phyloP scores from a whole-genome alignment of 2,888 invertebrate species.

The Hypolimnas misippus region DNA sequence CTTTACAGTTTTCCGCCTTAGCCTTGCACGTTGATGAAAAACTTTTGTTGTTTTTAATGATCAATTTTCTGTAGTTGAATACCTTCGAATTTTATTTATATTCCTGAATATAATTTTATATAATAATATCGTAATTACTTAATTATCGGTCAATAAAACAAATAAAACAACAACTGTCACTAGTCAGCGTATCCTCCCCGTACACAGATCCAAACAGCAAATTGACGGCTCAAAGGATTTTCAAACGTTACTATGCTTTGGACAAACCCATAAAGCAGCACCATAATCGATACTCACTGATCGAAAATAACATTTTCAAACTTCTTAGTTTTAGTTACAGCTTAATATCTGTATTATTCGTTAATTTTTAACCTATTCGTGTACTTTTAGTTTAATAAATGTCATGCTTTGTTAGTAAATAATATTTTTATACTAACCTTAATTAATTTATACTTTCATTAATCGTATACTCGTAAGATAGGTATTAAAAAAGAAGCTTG shows the following conservation, averaged over 20 bases:
- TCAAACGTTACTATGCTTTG: conserved; percentile 45
- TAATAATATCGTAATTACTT: not conserved
- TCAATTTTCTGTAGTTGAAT: too few relatives aligned
- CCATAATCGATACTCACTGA: conserved; percentile 27
- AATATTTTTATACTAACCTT: not conserved
- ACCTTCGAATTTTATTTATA: too few relatives aligned
- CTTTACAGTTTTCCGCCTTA: conserved; percentile 32
- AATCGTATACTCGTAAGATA: not conserved
- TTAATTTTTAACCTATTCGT: not conserved
- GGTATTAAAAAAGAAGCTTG: not conserved
- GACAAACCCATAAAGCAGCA: conserved; percentile 41
- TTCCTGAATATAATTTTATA: too few relatives aligned
- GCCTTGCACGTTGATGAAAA: conserved; percentile 40
- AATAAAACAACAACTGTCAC: conserved; percentile 27
- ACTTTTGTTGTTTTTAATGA: conserved; percentile 34
- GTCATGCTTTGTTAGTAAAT: conserved; percentile 22
- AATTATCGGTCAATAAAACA: not conserved
- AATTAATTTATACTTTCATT: not conserved
- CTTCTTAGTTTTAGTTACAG: conserved; percentile 31
- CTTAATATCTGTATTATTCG: conserved; percentile 8
- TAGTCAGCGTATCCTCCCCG: conserved; percentile 27
- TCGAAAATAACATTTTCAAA: conserved; percentile 19
- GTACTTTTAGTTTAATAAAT: conserved; percentile 12
- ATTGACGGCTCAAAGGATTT: conserved; percentile 51
- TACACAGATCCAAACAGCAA: conserved; percentile 52